Evolutionary conservation across 2,797 vertebrate genomes (phyloP), one percentile per base, ranked within the genome.

Genomic region (Euphonia xanthogaster): DNA sequence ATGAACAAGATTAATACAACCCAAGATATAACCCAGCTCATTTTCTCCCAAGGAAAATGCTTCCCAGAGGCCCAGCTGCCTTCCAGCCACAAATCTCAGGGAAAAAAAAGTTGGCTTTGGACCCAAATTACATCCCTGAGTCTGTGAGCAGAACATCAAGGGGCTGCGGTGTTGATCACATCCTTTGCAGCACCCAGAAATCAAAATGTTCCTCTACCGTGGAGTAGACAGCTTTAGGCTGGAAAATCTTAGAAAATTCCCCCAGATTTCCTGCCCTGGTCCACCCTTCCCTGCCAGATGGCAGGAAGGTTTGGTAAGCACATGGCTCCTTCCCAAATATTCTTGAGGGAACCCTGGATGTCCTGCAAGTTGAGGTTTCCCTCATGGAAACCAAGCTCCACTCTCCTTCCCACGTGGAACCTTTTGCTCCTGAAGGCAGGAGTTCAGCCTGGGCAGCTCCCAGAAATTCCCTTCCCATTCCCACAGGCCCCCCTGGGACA

Each of bases 321-420:
- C 37, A 2, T 4, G 27, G 40, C 8, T 57, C 4, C 58, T 65
- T 50, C 54, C 54, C 35, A 84, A 51, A 44, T 14, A 62, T 0
- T 0, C 22, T 6, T 31, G 57, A 82, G 66, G 50, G n/a, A 63
- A 1, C 10, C 2, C 1, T 31, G 9, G 31, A 25, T 28, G 22
- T 54, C 14, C 72, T 66, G 13, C 19, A 71, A 58, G 55, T 12
- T 23, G 23, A 74, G 12, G 31, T 60, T 86, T 80, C 40, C 33
- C 35, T 47, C 39, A 4, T 1, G n/a, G 55, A 92, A 66, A 57
- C 6, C 16, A 22, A 75, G 61, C n/a, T 72, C 28, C 2, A 2
- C 10, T 76, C 77, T 67, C 71, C 35, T 72, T 60, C 53, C 30
- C 22, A 3, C 1, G 7, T 10, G 27, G 83, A 79, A 44, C 4